These are phyloP conservation scores for Diloba caeruleocephala DNA, from an alignment of 2,888 invertebrate species.

Conservation along the genomic window DNA sequence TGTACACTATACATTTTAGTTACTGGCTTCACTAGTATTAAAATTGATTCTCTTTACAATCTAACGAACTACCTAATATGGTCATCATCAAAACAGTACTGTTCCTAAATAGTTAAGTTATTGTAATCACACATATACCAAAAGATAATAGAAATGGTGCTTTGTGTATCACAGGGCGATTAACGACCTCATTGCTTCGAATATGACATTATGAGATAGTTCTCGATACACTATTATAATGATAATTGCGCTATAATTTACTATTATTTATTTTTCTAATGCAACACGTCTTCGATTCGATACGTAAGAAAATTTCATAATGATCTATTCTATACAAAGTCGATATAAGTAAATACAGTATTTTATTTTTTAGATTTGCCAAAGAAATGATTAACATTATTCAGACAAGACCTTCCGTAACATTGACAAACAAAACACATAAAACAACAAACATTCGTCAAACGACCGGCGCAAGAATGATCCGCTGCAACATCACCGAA, in stretches of 20 bases:
- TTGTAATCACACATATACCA: conserved; percentile 41
- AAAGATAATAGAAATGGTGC: conserved; percentile 51
- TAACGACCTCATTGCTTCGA: conserved; percentile 46
- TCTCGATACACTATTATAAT: conserved; percentile 35
- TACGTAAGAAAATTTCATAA: conserved; percentile 51
- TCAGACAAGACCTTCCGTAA: conserved; percentile 83
- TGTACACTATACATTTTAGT: conserved; percentile 30
- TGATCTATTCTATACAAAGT: conserved; percentile 54
- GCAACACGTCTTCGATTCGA: conserved; percentile 32
- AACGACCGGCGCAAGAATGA: conserved; percentile 77
- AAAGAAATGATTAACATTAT: conserved; percentile 88
- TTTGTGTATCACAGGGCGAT: conserved; percentile 55
- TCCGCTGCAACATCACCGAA: conserved; percentile 74
- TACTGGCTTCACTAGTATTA: conserved; percentile 35
- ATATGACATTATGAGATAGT: conserved; percentile 39
- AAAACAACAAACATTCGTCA: conserved; percentile 85
- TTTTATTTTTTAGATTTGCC: conserved; percentile 65
- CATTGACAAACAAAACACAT: conserved; percentile 83
- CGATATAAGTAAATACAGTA: conserved; percentile 55
- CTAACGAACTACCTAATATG: conserved; percentile 45
- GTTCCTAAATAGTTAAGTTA: conserved; percentile 38
- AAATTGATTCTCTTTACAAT: conserved; percentile 38
- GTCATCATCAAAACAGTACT: conserved; percentile 38
- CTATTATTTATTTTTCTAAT: conserved; percentile 43
- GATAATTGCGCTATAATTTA: conserved; percentile 47